Base-by-base conservation (phyloP, 1,140 invertebrate species). In the Papilio aristodemus region DNA sequence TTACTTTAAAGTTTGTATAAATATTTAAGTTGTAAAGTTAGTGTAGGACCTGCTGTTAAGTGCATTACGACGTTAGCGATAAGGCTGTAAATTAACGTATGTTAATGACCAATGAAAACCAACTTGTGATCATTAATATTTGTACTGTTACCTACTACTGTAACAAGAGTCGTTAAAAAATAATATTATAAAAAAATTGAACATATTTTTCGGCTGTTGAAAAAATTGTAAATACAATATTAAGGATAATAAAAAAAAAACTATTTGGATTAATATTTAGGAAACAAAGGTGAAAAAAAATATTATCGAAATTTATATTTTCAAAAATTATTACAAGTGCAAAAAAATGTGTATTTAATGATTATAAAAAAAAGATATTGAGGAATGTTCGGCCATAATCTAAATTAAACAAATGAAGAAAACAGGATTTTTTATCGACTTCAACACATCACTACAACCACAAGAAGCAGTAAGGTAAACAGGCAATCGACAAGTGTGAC, bases 61-160 rank as follows among this genome's bases (percentile, higher is more conserved):
- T 86, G 86, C 85, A 88, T 85, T 79, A 78, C 78, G 78, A 80
- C 6, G 27, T 32, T 91, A 91, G 86, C 80, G 70, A 72, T 89
- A 89, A 90, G 86, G 80, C 74, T 85, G 83, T 92, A 92, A 86
- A 87, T 89, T 91, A 92, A 91, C 79, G 86, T 91, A 91, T 90
- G 89, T 91, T 92, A 92, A 91, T 92, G 91, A 92, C 91, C 91
- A 92, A 92, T 92, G 91, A 92, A 92, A 91, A 92, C 91, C 90
- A 91, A 92, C 90, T 92, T 92, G 91, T 92, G 91, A 92, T 92
- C 90, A 92, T 88, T 91, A 91, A 90, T 90, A 91, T 90, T 91
- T 90, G 89, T 91, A 91, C 89, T 91, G 89, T 91, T 91, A 90
- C 89, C 87, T 91, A 91, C 86, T 91, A 91, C 87, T 91, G 63